Percentiles rank a stretch among this genome's conserved stretches.
phyloP scores from a whole-genome alignment of 2,888 invertebrate species.

The Lysandra bellargus region DNA sequence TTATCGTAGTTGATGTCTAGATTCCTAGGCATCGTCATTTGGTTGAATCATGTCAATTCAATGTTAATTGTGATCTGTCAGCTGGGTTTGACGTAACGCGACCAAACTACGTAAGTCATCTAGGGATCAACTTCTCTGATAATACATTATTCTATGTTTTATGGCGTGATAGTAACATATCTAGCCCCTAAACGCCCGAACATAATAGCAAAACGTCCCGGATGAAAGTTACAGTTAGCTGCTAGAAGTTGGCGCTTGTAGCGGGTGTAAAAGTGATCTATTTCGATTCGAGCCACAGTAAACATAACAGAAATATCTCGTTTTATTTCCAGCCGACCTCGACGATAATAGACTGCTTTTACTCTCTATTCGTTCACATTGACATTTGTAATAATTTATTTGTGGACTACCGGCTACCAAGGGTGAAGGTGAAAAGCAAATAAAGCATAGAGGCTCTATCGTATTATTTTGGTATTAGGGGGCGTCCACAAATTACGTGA shows the following conservation, averaged over 20 bases:
- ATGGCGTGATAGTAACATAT: background rate
- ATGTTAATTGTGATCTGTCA: no score
- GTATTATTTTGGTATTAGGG: no score
- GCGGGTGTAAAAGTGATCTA: background rate
- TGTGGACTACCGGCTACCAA: background rate
- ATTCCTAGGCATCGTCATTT: no score
- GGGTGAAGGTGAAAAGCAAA: conserved; percentile 11
- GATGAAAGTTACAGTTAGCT: background rate
- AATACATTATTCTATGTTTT: background rate
- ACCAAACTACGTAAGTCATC: no score
- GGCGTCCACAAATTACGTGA: no score
- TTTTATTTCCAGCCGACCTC: conserved; percentile 24
- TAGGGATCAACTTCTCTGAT: no score
- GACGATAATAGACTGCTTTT: conserved; percentile 7
- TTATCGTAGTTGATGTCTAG: no score
- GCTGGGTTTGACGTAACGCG: no score
- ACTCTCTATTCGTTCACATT: background rate
- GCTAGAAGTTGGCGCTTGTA: background rate
- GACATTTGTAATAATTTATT: conserved; percentile 21
- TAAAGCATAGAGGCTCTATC: background rate
- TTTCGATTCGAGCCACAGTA: background rate
- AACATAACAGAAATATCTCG: conserved; percentile 13
- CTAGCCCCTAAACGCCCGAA: background rate
- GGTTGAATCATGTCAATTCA: no score
- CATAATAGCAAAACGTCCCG: background rate